Base-by-base conservation (phyloP, 1,140 invertebrate species). In the Orussus abietinus region DNA sequence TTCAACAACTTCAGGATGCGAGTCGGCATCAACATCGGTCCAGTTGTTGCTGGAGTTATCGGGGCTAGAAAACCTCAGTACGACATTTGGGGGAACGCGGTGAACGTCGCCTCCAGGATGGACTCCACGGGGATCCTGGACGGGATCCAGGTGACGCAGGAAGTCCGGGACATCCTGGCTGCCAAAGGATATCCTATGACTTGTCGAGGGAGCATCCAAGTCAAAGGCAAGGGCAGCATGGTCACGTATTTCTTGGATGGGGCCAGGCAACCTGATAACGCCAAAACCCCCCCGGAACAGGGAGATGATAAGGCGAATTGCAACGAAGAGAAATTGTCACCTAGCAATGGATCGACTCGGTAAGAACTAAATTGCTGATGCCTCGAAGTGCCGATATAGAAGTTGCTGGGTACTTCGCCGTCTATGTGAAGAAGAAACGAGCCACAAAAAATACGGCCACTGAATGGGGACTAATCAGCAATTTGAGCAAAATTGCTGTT, bases 1-100 rank as follows among this genome's bases (percentile, higher is more conserved):
- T 97, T 96, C 73, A 96, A 98, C 74, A 93, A 90, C 75, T 98
- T 98, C 72, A 84, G 89, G 43, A 87, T 98, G 58, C 77, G 92
- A 51, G 90, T 98, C 49, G 93, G 88, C 34, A 92, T 98, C 61
- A 96, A 93, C 72, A 86, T 96, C 49, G 94, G 94, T 1, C 90
- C 92, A 5, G 90, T 96, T 2, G 92, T 97, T 1, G 92, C 93
- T 1, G 94, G 94, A 1, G 94, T 98, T 0, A 96, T 98, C 51
- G 94, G 94, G 1, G 92, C 90, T 3, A 80, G 90, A 35, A 92
- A 92, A 60, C 89, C 89, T 2, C 90, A 92, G 48, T 93, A 92
- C 69, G 90, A 93, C 59, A 92, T 92, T 61, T 92, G 90, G 90
- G 89, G 89, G 14, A 95, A 95, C 66, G 89, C 92, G 1, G 93